These are phyloP conservation scores for Sepioteuthis lessoniana DNA, from an alignment of 2,888 invertebrate species.

Conservation along the genomic window DNA sequence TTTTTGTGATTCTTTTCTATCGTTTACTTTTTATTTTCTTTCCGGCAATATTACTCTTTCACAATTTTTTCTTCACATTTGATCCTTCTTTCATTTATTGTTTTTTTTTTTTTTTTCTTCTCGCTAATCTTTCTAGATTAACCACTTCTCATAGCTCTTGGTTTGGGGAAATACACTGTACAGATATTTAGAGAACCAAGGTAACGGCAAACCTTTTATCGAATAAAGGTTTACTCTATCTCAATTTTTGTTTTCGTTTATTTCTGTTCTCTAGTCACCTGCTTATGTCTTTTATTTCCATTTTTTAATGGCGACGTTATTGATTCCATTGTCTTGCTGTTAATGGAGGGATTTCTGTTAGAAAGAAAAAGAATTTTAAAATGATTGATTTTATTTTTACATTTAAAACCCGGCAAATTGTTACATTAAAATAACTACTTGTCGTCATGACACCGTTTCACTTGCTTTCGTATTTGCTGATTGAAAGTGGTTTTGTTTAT, in stretches of 20 bases:
- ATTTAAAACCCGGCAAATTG: conserved; percentile 9
- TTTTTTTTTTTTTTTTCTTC: background rate
- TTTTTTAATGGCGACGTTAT: background rate
- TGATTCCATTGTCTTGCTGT: background rate
- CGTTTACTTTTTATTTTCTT: too few species aligned
- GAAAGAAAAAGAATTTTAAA: background rate
- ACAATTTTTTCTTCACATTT: too few species aligned
- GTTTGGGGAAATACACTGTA: too few species aligned
- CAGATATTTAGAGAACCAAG: background rate
- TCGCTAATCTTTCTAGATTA: background rate
- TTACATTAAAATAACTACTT: background rate
- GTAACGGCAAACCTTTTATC: background rate
- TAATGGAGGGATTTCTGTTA: background rate
- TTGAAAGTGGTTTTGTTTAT: background rate
- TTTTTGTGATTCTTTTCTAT: too few species aligned
- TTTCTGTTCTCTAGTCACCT: background rate
- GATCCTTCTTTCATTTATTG: background rate
- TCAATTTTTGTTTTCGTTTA: background rate
- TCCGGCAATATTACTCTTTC: background rate
- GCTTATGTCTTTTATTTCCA: background rate
- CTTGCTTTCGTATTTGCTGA: background rate
- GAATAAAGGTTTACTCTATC: background rate
- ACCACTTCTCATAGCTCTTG: background rate
- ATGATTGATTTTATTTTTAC: conserved; percentile 23
- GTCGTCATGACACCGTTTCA: background rate